phyloP scores from a whole-genome alignment of 2,888 invertebrate species.

The Hemistola chrysoprasaria region DNA sequence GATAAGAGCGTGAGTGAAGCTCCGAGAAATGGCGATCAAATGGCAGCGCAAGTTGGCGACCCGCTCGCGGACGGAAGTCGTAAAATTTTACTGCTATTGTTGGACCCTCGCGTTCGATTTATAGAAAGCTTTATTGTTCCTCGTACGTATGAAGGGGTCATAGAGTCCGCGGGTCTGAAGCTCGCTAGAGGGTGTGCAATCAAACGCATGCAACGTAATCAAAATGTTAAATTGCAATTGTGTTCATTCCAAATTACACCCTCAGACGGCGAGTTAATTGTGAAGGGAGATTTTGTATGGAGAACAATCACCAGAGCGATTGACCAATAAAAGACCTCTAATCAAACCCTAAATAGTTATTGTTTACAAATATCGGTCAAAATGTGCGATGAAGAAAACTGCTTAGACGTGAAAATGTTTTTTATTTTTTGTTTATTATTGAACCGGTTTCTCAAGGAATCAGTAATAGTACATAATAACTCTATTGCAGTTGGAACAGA shows the following conservation, averaged over 20 bases:
- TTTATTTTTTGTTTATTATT: too few species aligned
- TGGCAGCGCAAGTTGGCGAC: constrained; percentile 25
- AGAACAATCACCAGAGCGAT: constrained; percentile 24
- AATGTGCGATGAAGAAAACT: too few species aligned
- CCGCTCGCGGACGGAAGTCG: constrained; percentile 49
- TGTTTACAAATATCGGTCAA: too few species aligned
- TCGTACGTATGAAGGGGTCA: constrained; percentile 44
- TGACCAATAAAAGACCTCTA: too few species aligned
- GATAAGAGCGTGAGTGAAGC: constrained; percentile 15
- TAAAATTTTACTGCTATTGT: constrained; percentile 53
- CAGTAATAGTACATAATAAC: too few species aligned
- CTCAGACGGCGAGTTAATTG: constrained; percentile 45
- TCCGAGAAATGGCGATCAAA: constrained; percentile 31
- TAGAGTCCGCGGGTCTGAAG: too few species aligned
- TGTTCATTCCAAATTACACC: constrained; percentile 47
- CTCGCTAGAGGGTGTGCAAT: constrained; percentile 22
- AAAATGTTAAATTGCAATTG: constrained; percentile 55
- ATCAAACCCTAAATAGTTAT: too few species aligned
- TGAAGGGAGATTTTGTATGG: constrained; percentile 38
- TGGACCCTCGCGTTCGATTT: constrained; percentile 45
- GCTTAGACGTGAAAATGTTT: too few species aligned
- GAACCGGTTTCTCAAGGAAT: too few species aligned
- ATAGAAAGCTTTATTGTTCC: constrained; percentile 57
- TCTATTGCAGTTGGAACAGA: too few species aligned
- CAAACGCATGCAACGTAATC: constrained; percentile 41